A percentile compares a stretch with the other conserved stretches of the same genome.
Conservation (phyloP, 2,888 invertebrate species). For the Scaptomyza caliginosa region DNA sequence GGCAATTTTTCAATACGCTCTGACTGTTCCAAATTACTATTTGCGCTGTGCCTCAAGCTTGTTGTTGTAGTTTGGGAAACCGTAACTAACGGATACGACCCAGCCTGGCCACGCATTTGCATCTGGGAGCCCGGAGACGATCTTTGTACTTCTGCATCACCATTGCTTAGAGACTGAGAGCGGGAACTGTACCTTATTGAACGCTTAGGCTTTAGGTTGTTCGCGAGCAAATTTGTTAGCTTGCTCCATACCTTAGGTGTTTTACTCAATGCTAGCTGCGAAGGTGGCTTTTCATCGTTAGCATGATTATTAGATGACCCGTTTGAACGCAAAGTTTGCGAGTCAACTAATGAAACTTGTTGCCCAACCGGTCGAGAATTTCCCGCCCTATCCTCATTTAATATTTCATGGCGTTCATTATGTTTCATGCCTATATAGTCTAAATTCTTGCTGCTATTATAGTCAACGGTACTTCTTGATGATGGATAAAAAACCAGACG, state of each 20-base stretch:
- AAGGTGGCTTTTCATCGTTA: conserved; percentile 38
- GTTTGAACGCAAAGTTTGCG: background rate
- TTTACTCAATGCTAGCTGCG: conserved; percentile 28
- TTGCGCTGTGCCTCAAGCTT: conserved; percentile 44
- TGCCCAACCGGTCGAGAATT: background rate
- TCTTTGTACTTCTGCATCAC: conserved; percentile 85
- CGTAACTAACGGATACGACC: conserved; percentile 60
- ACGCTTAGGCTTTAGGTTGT: conserved; percentile 87
- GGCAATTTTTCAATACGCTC: conserved; percentile 78
- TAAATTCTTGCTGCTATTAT: conserved; percentile 79
- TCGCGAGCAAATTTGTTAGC: conserved; percentile 90
- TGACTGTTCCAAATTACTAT: conserved; percentile 56
- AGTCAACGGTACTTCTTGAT: conserved; percentile 85
- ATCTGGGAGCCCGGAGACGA: conserved; percentile 73
- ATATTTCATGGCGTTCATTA: conserved; percentile 6
- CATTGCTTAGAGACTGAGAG: conserved; percentile 92
- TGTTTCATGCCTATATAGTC: conserved; percentile 74
- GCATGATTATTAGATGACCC: conserved; percentile 4
- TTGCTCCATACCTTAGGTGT: conserved; percentile 84
- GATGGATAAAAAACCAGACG: conserved; percentile 92
- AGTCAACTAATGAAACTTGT: background rate
- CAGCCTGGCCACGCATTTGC: conserved; percentile 64
- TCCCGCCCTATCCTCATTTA: background rate
- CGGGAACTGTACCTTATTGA: conserved; percentile 85
- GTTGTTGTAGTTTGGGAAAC: conserved; percentile 23